Evolutionary conservation across 2,113 vertebrate species (phyloP).

Genomic region (Setophaga petechia): DNA sequence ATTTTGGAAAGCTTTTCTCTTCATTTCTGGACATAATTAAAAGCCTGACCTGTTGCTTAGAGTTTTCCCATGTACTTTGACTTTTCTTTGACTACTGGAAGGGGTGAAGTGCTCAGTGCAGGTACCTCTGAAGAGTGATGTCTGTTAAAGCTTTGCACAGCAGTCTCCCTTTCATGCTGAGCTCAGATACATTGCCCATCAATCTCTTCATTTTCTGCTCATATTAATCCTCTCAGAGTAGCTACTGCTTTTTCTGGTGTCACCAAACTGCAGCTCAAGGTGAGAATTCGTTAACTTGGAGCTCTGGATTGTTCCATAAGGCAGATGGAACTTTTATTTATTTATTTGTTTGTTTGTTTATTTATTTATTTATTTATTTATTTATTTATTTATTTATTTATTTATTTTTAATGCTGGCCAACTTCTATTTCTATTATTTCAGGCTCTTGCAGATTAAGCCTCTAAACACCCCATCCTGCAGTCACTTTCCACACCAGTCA

Average conservation of each 20-base stretch:
- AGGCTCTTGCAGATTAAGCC: not conserved
- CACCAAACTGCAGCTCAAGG: not conserved
- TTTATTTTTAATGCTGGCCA: not conserved
- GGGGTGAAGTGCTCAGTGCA: fast-evolving
- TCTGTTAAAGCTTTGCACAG: not conserved
- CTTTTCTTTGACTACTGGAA: not conserved
- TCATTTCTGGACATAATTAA: slow-evolving; percentile 12
- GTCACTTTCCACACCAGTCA: not conserved
- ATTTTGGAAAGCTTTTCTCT: not conserved
- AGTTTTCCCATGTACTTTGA: not conserved
- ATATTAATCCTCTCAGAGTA: not conserved
- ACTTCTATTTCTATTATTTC: not conserved
- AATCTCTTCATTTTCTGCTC: not conserved
- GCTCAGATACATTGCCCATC: not conserved
- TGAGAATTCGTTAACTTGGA: not conserved
- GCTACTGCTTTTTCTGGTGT: not conserved
- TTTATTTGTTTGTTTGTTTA: no score
- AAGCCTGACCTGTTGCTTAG: not conserved
- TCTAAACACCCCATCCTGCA: not conserved
- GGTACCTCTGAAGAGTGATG: not conserved
- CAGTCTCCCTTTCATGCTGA: not conserved
- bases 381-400: no score
- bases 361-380: no score
- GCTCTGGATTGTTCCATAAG: not conserved
- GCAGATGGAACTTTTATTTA: not conserved